These are phyloP conservation scores for Orcinus orca DNA, from an alignment of 2,113 vertebrate species.

Conservation along the genomic window DNA sequence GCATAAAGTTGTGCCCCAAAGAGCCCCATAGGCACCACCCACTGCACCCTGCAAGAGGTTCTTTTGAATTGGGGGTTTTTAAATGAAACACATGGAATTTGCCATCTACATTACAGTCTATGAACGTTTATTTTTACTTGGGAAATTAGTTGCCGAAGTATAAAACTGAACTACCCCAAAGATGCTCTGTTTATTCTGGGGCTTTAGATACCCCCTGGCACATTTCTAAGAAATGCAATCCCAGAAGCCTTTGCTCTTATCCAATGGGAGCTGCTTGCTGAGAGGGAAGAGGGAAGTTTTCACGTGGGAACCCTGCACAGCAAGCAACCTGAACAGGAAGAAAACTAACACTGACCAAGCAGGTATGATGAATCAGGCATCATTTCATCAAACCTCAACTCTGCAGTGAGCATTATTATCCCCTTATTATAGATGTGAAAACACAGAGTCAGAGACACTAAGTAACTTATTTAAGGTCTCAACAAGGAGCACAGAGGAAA, in stretches of 20 bases:
- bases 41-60: not conserved
- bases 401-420: not conserved
- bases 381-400: not conserved
- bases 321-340: not conserved
- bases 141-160: not conserved
- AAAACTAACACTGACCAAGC: accelerated
- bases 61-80: not conserved
- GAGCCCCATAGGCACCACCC: not conserved
- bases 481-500: not conserved
- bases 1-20: not conserved
- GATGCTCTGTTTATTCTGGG: not conserved
- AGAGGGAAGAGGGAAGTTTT: not conserved
- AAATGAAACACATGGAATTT: not conserved
- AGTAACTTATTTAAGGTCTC: not conserved
- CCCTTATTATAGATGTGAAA: not conserved
- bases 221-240: not conserved
- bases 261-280: not conserved
- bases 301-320: not conserved
- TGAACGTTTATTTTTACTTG: not conserved
- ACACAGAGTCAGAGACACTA: not conserved
- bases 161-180: not conserved
- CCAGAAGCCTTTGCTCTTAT: not conserved
- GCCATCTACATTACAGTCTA: not conserved
- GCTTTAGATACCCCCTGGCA: not conserved
- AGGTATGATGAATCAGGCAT: accelerated